Evolutionary conservation across 1,140 invertebrate species (phyloP), one percentile per base, ranked within the genome.

Genomic region (Drosophila mauritiana): DNA sequence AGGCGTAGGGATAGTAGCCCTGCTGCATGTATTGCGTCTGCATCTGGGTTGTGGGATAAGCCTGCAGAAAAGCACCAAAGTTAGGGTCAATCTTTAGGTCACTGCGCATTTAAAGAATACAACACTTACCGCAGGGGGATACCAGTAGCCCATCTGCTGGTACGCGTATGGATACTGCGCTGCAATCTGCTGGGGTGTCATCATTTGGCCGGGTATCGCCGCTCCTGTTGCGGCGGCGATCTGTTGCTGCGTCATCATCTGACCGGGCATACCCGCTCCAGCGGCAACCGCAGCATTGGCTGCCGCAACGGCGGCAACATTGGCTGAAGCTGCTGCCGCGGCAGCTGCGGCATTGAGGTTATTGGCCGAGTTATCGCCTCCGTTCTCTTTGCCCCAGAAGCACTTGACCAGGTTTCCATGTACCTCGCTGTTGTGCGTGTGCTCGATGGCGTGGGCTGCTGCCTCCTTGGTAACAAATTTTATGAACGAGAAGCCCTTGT

Each of bases 401-500:
- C 98, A 99, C 94, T 99, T 99, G 11, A 99, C 98, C 65, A 96
- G 95, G 91, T 98, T 97, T 15, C 98, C 98, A 92, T 97, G 97
- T 64, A 99, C 97, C 93, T 99, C 98, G 61, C 97, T 98, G 86
- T 99, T 99, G 93, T 99, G 98, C 89, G 98, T 97, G 51, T 96
- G 96, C 92, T 99, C 97, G 88, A 99, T 99, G 67, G 99, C 99
- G 92, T 98, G 96, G 48, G 98, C 98, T 8, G 99, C 99, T 3
- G 97, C 96, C 93, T 99, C 98, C 93, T 99, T 99, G 70, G 97
- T 98, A 36, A 97, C 96, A 93, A 99, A 99, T 93, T 98, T 99
- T 92, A 99, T 97, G 93, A 99, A 99, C 80, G 98, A 98, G 93
- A 99, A 99, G 68, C 99, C 99, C 93, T 99, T 99, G 91, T 99